Conservation (phyloP, 2,797 vertebrate genomes). For the Allobates femoralis region DNA sequence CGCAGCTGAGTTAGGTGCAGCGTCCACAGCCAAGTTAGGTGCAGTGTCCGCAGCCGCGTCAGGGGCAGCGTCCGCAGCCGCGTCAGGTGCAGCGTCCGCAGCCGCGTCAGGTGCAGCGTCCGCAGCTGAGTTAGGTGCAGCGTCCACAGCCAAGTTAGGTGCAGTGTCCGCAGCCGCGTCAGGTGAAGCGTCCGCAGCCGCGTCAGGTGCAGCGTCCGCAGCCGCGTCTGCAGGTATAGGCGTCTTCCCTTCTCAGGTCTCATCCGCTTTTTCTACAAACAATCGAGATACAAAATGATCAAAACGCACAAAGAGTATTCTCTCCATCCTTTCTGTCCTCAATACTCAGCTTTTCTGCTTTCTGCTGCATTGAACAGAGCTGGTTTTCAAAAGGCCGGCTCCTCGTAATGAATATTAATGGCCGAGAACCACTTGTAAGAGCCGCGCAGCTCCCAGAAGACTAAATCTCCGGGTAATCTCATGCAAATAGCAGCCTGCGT, state of each 20-base stretch:
- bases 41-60: background rate
- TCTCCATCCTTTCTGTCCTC: background rate
- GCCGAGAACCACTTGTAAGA: background rate
- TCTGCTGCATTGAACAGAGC: background rate
- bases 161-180: too few species aligned
- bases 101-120: too few species aligned
- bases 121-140: too few species aligned
- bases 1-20: too few species aligned
- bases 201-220: too few species aligned
- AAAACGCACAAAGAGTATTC: background rate
- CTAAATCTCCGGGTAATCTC: background rate
- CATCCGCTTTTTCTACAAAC: background rate
- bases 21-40: background rate
- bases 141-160: too few species aligned
- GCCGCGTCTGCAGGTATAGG: background rate
- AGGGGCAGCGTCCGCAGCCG: too few species aligned
- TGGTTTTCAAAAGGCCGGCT: background rate
- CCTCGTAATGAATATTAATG: slow-evolving; percentile 16
- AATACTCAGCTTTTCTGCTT: background rate
- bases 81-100: background rate
- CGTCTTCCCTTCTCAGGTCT: background rate
- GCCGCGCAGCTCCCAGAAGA: background rate
- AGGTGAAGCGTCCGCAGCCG: too few species aligned
- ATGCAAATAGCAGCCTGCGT: background rate
- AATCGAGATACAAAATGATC: background rate